These are phyloP conservation scores for Folsomia candida DNA, from an alignment of 2,888 invertebrate species.

Conservation along the genomic window DNA sequence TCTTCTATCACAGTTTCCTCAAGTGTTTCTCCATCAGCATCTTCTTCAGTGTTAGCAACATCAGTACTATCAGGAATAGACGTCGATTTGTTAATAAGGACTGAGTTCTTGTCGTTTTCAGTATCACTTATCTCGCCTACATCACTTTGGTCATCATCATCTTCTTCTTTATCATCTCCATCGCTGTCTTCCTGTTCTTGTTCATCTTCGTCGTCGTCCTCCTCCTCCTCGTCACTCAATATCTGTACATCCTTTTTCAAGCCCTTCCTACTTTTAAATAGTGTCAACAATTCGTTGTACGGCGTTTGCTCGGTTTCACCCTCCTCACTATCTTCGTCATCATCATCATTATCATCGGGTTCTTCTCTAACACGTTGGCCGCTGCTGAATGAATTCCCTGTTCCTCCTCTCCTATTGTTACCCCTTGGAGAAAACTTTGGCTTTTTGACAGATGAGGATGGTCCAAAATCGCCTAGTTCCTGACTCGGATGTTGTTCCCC, in stretches of 20 bases:
- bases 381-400: background rate
- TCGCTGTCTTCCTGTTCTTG: conserved; percentile 13
- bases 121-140: conserved; percentile 55
- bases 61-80: conserved; percentile 32
- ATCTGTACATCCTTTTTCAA: conserved; percentile 31
- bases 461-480: conserved; percentile 38
- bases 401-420: conserved; percentile 12
- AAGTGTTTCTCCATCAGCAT: conserved; percentile 32
- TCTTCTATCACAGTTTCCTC: conserved; percentile 47
- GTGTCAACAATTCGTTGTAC: conserved; percentile 44
- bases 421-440: conserved; percentile 12
- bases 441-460: conserved; percentile 13
- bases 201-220: conserved; percentile 23
- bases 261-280: conserved; percentile 30
- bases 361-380: background rate
- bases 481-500: conserved; percentile 50
- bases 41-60: conserved; percentile 23
- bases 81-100: no score
- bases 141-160: background rate
- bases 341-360: background rate
- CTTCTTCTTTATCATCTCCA: conserved; percentile 29
- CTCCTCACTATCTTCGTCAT: conserved; percentile 32
- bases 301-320: conserved; percentile 45
- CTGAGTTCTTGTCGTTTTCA: conserved; percentile 52
- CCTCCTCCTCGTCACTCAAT: conserved; percentile 35